Evolutionary conservation across 2,888 invertebrate species (phyloP), one percentile per base, ranked within the genome.

Genomic region (Podotricha telesiphe): DNA sequence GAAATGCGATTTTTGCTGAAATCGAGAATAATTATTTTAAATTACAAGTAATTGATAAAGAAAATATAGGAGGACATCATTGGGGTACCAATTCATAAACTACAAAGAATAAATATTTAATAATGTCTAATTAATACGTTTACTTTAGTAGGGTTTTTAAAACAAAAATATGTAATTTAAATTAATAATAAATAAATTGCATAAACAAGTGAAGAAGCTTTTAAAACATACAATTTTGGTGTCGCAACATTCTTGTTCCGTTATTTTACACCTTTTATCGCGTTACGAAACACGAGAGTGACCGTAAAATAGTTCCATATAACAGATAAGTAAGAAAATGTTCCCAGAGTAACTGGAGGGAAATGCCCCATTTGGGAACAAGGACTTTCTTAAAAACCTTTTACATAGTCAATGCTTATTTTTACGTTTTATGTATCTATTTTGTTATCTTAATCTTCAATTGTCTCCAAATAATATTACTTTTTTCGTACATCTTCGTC

Each of bases 261-360:
- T 17, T 28, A 17, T 64, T 40, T 40, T 37, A 40, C 2, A 19
- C 8, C n/a, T 34, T 48, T 28, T 28, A 17, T 13, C 45, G 7
- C 13, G 28, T 62, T 62, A 62, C 17, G 15, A 19, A 48, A 62
- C 34, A 42, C 22, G 42, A 28, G 48, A 37, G 40, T 22, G 40
- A 51, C 15, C 22, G 28, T 28, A 42, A 47, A n/a, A 53, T 65
- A 42, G 55, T 51, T 45, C 47, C 47, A 47, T 65, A 34, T 56
- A 37, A 20, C 34, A 63, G 48, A 48, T 53, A 53, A 53, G 58
- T 22, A 59, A 45, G 22, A 19, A 58, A 58, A 20, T 42, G 40
- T 20, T 58, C 20, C n/a, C 40, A 20, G 58, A n/a, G 22, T 45
- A 59, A 45, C 22, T 45, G 42, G 22, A 45, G 42, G 20, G 42